These are phyloP conservation scores for Alcedo quadribrachys DNA, from an alignment of 2,797 vertebrate species.

Conservation along the genomic window DNA sequence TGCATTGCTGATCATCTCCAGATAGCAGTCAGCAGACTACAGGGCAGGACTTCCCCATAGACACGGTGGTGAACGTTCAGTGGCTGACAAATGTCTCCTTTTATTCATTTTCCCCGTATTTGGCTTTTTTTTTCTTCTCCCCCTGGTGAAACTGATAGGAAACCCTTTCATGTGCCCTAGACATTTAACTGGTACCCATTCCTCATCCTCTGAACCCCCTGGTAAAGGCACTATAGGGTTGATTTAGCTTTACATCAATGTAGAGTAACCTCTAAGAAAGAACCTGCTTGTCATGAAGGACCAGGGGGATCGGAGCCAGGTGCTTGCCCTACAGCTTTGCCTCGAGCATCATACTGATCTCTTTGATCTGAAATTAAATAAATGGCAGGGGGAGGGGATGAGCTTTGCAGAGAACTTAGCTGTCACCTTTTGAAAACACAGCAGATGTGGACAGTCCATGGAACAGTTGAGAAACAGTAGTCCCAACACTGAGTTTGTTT, in stretches of 20 bases:
- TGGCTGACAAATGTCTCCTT: not conserved
- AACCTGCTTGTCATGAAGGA: not conserved
- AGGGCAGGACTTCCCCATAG: not conserved
- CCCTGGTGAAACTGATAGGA: not conserved
- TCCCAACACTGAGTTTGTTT: not conserved
- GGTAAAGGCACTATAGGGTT: not conserved
- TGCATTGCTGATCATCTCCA: not conserved
- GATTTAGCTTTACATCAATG: not conserved
- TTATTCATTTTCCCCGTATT: not conserved
- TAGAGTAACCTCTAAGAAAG: not conserved
- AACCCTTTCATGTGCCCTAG: not conserved
- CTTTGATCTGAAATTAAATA: not conserved
- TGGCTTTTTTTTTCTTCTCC: not conserved
- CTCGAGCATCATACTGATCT: not conserved
- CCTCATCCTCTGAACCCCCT: not conserved
- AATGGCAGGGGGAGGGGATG: not conserved
- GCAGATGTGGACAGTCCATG: not conserved
- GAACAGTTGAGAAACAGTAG: not conserved
- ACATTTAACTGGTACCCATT: not conserved
- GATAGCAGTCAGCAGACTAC: not conserved
- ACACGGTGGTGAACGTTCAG: not conserved
- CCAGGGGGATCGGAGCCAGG: not conserved
- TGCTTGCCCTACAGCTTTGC: not conserved
- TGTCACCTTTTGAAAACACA: not conserved
- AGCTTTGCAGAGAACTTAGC: not conserved